Evolutionary conservation across 35 echinoderm and acorn worm genomes (phyloP).

Genomic region (Ptychodera flava): DNA sequence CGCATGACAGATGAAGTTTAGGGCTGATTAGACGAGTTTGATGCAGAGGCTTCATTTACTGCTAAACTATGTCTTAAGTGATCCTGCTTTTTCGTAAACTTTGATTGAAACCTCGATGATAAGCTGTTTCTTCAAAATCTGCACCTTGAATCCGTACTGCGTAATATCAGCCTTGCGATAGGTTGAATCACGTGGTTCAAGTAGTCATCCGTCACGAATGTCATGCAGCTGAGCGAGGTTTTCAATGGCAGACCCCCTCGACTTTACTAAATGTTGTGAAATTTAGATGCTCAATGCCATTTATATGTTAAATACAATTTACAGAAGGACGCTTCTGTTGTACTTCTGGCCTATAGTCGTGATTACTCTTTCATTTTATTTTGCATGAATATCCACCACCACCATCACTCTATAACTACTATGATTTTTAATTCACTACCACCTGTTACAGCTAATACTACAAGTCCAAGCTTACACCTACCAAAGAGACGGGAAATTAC

Average conservation of each 20-base stretch:
- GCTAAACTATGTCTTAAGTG: constrained; percentile 11
- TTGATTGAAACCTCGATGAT: constrained; percentile 51
- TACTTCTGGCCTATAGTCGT: too few species aligned
- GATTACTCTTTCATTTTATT: too few species aligned
- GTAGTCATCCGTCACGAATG: background rate
- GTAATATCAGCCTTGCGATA: constrained; percentile 39
- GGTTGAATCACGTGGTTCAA: too few species aligned
- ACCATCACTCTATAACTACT: too few species aligned
- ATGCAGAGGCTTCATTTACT: background rate
- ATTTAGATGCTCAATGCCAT: background rate
- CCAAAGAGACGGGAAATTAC: too few species aligned
- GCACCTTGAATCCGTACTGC: constrained; percentile 18
- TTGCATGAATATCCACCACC: too few species aligned
- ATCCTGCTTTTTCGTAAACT: constrained; percentile 33
- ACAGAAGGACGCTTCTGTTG: too few species aligned
- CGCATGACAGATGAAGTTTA: background rate
- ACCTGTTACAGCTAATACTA: too few species aligned
- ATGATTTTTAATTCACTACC: too few species aligned
- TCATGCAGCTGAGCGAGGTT: background rate
- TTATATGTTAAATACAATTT: constrained; percentile 1
- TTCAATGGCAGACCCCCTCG: background rate
- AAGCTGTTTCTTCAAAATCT: constrained; percentile 20
- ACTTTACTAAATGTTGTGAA: background rate
- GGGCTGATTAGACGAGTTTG: constrained; percentile 5
- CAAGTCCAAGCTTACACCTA: too few species aligned